A percentile compares a stretch with the other conserved stretches of the same genome.
These are phyloP conservation scores for Dioctria linearis DNA, from an alignment of 2,888 invertebrate species.

Conservation along the genomic window DNA sequence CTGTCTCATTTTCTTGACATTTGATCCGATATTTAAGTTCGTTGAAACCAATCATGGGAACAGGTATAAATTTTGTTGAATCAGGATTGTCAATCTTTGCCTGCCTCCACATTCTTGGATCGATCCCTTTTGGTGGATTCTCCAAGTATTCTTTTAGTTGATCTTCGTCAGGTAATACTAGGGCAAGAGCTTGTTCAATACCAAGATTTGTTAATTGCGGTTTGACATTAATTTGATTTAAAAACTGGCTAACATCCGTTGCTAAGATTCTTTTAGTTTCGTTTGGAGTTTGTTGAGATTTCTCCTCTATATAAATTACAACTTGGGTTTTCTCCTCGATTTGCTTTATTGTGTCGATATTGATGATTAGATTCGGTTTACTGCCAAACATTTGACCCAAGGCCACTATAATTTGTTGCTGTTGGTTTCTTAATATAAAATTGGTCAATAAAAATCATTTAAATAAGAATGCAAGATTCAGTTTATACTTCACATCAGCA, in stretches of 20 bases:
- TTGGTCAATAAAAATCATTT: not conserved
- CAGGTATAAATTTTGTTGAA: conserved; percentile 89
- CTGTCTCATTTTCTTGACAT: conserved; percentile 87
- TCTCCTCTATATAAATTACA: conserved; percentile 82
- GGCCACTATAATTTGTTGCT: conserved; percentile 79
- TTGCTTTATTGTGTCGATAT: conserved; percentile 84
- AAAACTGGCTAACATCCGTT: conserved; percentile 79
- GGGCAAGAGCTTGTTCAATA: conserved; percentile 80
- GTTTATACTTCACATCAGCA: conserved; percentile 80
- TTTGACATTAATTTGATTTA: conserved; percentile 81
- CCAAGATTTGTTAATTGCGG: conserved; percentile 82
- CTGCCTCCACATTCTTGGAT: conserved; percentile 94
- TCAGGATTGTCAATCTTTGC: conserved; percentile 97
- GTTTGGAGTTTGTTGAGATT: conserved; percentile 75
- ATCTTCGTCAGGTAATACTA: conserved; percentile 83
- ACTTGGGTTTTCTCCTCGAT: conserved; percentile 86
- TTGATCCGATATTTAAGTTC: conserved; percentile 85
- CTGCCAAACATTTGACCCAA: conserved; percentile 84
- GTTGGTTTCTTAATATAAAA: conserved; percentile 74
- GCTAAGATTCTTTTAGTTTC: conserved; percentile 81
- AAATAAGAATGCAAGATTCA: not conserved
- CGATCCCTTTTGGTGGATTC: conserved; percentile 93
- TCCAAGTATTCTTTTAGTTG: conserved; percentile 90
- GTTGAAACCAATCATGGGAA: conserved; percentile 93
- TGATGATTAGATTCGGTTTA: conserved; percentile 86